Conservation (phyloP, 2,888 invertebrate genomes). For the Athalia rosae region DNA sequence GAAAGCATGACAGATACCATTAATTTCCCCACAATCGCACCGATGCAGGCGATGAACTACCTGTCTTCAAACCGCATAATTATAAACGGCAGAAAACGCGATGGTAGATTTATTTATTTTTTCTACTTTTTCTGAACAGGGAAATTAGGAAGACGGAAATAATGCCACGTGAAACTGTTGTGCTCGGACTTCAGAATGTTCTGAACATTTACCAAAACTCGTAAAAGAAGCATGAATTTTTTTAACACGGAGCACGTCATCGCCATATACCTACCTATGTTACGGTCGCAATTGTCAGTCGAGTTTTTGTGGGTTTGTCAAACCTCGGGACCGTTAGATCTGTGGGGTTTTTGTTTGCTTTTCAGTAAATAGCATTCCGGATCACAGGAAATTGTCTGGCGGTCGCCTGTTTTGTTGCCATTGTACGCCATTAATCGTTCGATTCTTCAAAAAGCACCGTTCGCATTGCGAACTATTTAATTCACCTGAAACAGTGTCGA, state of each 20-base stretch:
- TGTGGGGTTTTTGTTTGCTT: constrained; percentile 15
- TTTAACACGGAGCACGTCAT: no score
- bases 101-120: no score
- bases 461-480: background rate
- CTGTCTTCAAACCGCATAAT: background rate
- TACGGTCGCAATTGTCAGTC: background rate
- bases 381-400: constrained; percentile 40
- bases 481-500: background rate
- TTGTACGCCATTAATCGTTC: constrained; percentile 16
- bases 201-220: no score
- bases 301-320: constrained; percentile 20
- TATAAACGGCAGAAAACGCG: no score
- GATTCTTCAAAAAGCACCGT: constrained; percentile 15
- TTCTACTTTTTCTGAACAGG: no score
- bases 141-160: no score
- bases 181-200: no score
- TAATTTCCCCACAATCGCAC: background rate
- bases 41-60: background rate
- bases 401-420: constrained; percentile 17
- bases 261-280: background rate
- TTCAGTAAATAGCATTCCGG: constrained; percentile 32
- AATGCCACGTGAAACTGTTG: no score
- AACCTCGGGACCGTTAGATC: constrained; percentile 40
- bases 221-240: no score
- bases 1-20: constrained; percentile 11